Base-by-base conservation (phyloP, 2,797 vertebrate species). In the Helarctos malayanus region DNA sequence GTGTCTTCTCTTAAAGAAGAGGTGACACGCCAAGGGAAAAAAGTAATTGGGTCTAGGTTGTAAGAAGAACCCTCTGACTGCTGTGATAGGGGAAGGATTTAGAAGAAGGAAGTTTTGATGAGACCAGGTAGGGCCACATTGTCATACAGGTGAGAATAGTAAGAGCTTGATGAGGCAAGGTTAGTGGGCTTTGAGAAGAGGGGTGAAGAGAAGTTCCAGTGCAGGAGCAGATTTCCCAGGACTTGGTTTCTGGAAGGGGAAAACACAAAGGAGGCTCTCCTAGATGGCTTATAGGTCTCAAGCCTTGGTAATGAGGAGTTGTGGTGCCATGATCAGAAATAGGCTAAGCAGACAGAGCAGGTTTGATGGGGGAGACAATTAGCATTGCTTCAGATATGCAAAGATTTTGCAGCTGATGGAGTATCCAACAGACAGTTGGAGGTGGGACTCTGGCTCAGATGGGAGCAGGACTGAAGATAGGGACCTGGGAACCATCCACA, bases 281-380 rank as follows among this genome's bases (percentile, higher is more conserved):
- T 25, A 54, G 38, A 83, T 86, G 85, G 89, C 35, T 73, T 35
- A 84, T 19, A 47, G 85, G 81, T 78, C 73, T 91, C 65, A 83
- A 96, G 12, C 32, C 68, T 86, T 75, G 54, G 25, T 63, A 91
- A 89, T 76, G 92, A 91, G 45, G 23, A 92, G 9, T 68, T 92
- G 23, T 87, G 35, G 47, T 5, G 0, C 71, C 71, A 45, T 84
- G 23, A 87, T 85, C 76, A 88, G 84, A 96, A 95, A 97, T 82
- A 91, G 38, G 57, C 21, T 54, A 84, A 89, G 45, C 10, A 56
- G 54, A 41, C 27, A 97, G 59, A 97, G 29, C 54, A 63, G 45
- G 32, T 89, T 91, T 85, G 56, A 73, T 78, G 61, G 41, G 59
- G 83, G 80, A 90, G 54, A 76, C 5, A 23, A 89, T 84, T 23